Percentiles rank a stretch among this genome's conserved stretches.
Evolutionary conservation across 2,797 vertebrate species (phyloP).

Genomic region (Ptychobarbus kaznakovi): DNA sequence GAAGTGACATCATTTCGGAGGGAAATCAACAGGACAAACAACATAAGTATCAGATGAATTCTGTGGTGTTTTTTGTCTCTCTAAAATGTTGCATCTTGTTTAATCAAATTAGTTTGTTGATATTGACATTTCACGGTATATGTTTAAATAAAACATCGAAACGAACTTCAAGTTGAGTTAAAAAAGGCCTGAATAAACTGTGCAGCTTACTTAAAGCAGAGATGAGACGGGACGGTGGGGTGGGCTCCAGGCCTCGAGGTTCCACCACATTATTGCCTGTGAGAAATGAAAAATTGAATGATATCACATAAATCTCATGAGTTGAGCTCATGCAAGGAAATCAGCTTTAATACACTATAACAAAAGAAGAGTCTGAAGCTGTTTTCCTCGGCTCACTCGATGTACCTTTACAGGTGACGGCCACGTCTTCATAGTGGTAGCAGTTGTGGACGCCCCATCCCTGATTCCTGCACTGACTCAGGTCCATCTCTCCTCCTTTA

Average conservation of each 20-base stretch:
- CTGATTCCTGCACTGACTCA: slow-evolving; percentile 87
- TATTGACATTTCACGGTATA: background rate
- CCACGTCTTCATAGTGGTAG: slow-evolving; percentile 97
- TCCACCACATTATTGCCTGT: slow-evolving; percentile 64
- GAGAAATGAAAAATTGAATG: background rate
- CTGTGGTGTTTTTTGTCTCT: background rate
- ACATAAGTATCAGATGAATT: background rate
- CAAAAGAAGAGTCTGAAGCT: background rate
- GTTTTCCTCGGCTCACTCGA: too few species aligned
- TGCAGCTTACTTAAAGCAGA: slow-evolving; percentile 71
- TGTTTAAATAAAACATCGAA: background rate
- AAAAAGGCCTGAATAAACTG: background rate
- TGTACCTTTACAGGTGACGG: slow-evolving; percentile 88
- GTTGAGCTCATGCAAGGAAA: slow-evolving; percentile 1
- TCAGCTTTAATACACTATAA: background rate
- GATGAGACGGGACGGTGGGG: slow-evolving; percentile 60
- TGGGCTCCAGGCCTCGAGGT: slow-evolving; percentile 51
- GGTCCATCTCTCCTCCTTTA: slow-evolving; percentile 82
- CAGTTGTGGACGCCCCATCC: slow-evolving; percentile 97
- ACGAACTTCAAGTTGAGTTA: background rate
- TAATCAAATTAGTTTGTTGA: background rate
- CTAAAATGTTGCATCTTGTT: background rate
- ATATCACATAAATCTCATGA: background rate
- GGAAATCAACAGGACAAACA: background rate
- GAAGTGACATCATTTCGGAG: slow-evolving; percentile 4